Evolutionary conservation across 2,888 invertebrate species (phyloP).

Genomic region (Dicroscelio sp.): DNA sequence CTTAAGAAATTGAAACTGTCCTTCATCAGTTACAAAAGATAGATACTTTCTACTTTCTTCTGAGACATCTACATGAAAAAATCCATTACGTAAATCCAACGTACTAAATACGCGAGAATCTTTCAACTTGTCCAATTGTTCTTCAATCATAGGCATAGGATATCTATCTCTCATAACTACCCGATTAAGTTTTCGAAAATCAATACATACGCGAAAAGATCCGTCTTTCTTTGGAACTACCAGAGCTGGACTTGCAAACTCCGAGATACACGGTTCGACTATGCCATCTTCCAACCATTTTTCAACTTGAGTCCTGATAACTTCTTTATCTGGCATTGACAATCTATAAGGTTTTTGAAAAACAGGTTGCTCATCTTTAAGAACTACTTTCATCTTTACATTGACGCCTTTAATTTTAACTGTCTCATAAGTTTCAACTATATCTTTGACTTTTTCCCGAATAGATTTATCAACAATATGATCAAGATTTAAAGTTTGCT

Average conservation of each 20-base stretch:
- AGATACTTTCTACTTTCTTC: conserved; percentile 71
- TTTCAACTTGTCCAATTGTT: conserved; percentile 44
- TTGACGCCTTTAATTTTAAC: conserved; percentile 13
- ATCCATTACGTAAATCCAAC: conserved; percentile 73
- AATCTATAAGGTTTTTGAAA: conserved; percentile 33
- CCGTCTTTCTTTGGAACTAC: conserved; percentile 67
- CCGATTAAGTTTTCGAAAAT: conserved; percentile 56
- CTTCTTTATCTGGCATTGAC: conserved; percentile 44
- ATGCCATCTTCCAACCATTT: conserved; percentile 35
- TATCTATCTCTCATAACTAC: conserved; percentile 22
- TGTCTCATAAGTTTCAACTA: conserved; percentile 39
- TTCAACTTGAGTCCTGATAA: conserved; percentile 40
- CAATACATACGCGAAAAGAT: conserved; percentile 54
- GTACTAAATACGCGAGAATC: conserved; percentile 36
- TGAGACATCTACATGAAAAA: conserved; percentile 75
- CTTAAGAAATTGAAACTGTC: conserved; percentile 51
- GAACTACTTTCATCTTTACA: conserved; percentile 42
- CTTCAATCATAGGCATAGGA: conserved; percentile 26
- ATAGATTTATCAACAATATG: background rate
- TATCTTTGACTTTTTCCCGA: conserved; percentile 27
- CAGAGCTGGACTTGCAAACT: conserved; percentile 60
- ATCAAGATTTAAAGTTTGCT: conserved; percentile 5
- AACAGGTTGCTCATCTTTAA: conserved; percentile 58
- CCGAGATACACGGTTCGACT: conserved; percentile 48
- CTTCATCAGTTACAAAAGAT: conserved; percentile 71